Base-by-base conservation (phyloP, 2,113 vertebrate species). In the Chunga burmeisteri region DNA sequence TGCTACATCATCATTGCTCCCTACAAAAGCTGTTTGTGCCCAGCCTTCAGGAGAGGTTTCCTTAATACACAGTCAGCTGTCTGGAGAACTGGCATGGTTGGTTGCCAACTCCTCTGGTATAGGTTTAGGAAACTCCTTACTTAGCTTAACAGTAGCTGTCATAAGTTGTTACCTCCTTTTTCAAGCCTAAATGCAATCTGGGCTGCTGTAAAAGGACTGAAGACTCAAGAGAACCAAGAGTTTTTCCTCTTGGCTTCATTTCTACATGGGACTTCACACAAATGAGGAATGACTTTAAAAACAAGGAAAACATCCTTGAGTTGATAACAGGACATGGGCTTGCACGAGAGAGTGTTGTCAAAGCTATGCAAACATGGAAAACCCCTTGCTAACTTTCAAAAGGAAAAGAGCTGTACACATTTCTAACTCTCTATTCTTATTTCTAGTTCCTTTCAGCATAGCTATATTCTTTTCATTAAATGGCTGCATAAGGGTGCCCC, bases 51-150 rank as follows among this genome's bases (percentile, higher is more conserved):
- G 29, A 63, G 36, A 72, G 2, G 0, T 67, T 75, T 80, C 17
- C 30, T 47, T 46, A 49, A 20, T 25, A 47, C 11, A 25, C 21
- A 61, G 16, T 3, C 26, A 30, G 3, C 6, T 58, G 10, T 15
- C 5, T 68, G 32, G 32, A 81, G 29, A 86, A 68, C 3, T n/a
- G 32, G 6, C 32, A 63, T 1, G 0, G 2, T 0, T 79, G 1
- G 2, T 50, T 65, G 5, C 9, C 26, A 6, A 21, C 13, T 77
- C 26, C 21, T 55, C 10, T 26, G 8, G 5, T 29, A 21, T 1
- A 38, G 17, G 11, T 26, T 26, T 56, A 38, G 13, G 20, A 52
- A 88, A 59, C 7, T 44, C 7, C 5, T 40, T 49, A 32, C 4
- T 77, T 38, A 42, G 13, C 12, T 71, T 63, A 47, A 46, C 9